Percentiles rank a stretch among this genome's conserved stretches.
Evolutionary conservation across 2,888 invertebrate species (phyloP).

Genomic region (Zhengitettix transpicula): DNA sequence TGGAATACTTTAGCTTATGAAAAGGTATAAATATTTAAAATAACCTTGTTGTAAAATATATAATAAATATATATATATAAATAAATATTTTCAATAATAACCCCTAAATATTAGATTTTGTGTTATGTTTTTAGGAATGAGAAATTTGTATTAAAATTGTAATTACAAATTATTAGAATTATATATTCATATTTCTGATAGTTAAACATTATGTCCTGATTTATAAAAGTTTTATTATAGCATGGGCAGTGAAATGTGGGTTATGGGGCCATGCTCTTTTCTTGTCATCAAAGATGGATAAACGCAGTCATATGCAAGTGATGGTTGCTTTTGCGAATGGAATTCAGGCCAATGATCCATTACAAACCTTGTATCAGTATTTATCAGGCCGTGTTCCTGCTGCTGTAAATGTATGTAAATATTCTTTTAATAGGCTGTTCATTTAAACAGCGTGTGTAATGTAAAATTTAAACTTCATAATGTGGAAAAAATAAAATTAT

Average conservation of each 20-base stretch:
- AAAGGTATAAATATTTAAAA: too few relatives aligned
- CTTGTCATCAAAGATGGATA: slow-evolving; percentile 72
- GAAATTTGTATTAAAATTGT: not conserved
- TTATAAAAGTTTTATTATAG: slow-evolving; percentile 28
- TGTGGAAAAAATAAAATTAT: too few relatives aligned
- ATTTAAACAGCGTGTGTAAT: not conserved
- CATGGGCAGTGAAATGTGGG: slow-evolving; percentile 75
- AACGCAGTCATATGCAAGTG: slow-evolving; percentile 68
- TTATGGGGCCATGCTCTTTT: slow-evolving; percentile 92
- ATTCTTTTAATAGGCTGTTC: not conserved
- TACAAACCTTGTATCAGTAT: slow-evolving; percentile 86
- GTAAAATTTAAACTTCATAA: too few relatives aligned
- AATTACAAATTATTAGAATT: not conserved
- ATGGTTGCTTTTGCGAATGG: slow-evolving; percentile 79
- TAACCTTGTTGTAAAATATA: too few relatives aligned
- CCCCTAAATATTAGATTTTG: too few relatives aligned
- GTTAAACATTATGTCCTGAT: slow-evolving; percentile 1
- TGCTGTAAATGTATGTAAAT: slow-evolving; percentile 47
- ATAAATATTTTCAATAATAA: too few relatives aligned
- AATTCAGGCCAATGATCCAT: slow-evolving; percentile 68
- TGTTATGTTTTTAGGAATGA: too few relatives aligned
- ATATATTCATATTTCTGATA: not conserved
- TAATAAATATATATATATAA: too few relatives aligned
- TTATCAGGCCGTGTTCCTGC: slow-evolving; percentile 68
- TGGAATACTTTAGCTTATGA: too few relatives aligned